Evolutionary conservation across 2,888 invertebrate species (phyloP).

Genomic region (Hedya salicella): DNA sequence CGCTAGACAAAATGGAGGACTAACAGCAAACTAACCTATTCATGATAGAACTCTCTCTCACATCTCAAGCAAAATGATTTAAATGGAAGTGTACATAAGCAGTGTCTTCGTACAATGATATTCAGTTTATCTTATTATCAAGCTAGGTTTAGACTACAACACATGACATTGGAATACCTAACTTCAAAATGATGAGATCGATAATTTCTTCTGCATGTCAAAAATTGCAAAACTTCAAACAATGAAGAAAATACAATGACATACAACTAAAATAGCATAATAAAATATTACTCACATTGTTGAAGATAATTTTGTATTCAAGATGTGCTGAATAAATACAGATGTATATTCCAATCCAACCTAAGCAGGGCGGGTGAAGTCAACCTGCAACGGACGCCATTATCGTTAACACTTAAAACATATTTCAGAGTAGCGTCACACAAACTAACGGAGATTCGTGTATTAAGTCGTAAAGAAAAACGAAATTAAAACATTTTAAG

Average conservation of each 20-base stretch:
- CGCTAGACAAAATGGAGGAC: conserved; percentile 39
- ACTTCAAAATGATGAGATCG: neutral
- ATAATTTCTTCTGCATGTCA: conserved; percentile 7
- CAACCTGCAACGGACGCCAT: conserved; percentile 59
- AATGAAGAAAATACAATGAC: neutral
- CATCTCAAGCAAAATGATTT: neutral
- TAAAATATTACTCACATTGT: conserved; percentile 70
- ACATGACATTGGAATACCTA: neutral
- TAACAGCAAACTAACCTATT: neutral
- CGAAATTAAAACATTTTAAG: conserved; percentile 31
- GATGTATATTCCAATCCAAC: conserved; percentile 54
- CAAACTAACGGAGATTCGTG: neutral
- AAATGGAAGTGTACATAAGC: neutral
- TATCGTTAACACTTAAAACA: conserved; percentile 10
- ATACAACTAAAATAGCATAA: neutral
- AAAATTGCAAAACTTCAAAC: neutral
- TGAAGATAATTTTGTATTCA: conserved; percentile 51
- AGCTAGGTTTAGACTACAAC: neutral
- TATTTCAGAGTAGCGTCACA: neutral
- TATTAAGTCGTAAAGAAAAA: neutral
- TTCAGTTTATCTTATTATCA: too few relatives aligned
- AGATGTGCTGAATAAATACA: conserved; percentile 62
- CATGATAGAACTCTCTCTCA: neutral
- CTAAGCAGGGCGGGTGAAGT: conserved; percentile 76
- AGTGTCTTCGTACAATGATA: too few relatives aligned